Evolutionary conservation across 2,113 vertebrate species (phyloP), one percentile per base, ranked within the genome.

Genomic region (Salvelinus sp.): DNA sequence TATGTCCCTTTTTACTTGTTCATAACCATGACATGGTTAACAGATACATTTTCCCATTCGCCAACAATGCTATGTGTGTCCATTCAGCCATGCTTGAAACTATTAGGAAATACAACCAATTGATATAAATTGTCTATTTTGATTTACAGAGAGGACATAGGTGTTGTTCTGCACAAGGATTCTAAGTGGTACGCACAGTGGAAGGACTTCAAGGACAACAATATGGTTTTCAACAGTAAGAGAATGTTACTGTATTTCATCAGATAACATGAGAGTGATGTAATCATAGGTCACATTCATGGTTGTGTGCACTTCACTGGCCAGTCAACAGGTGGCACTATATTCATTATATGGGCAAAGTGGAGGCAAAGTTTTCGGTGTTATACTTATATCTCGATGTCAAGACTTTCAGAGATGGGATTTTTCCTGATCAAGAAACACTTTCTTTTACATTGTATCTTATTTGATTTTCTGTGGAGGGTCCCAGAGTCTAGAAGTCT

Each of bases 171-270:
- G 44, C 97, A 99, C 79, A 99, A 97, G 75, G 98, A 99, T 90
- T 98, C 97, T 38, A 97, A 94, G 76, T 99, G 97, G 97, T 96
- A 92, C 85, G 96, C 98, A 86, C 97, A 99, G 86, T 99, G 98
- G 98, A 98, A 95, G 75, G 97, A 99, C 80, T 99, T 99, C 92
- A 97, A 95, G 91, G 97, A 99, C 90, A 98, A 97, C 90, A 99
- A 98, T 0, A 85, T 92, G 4, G 98, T 99, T 57, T 96, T 99
- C 86, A 98, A 97, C 77, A 92, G 98, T 99, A 94, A 96, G 97
- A 30, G 18, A 47, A 70, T 58, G 2, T 5, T 47, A n/a, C 72
- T 2, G 79, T 18, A 44, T 64, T 2, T 65, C 57, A 54, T n/a
- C 18, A 65, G 4, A 20, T 71, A 20, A 72, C 18, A 28, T 18